These are phyloP conservation scores for Amblyornis subalaris DNA, from an alignment of 2,113 vertebrate genomes.

Conservation along the genomic window DNA sequence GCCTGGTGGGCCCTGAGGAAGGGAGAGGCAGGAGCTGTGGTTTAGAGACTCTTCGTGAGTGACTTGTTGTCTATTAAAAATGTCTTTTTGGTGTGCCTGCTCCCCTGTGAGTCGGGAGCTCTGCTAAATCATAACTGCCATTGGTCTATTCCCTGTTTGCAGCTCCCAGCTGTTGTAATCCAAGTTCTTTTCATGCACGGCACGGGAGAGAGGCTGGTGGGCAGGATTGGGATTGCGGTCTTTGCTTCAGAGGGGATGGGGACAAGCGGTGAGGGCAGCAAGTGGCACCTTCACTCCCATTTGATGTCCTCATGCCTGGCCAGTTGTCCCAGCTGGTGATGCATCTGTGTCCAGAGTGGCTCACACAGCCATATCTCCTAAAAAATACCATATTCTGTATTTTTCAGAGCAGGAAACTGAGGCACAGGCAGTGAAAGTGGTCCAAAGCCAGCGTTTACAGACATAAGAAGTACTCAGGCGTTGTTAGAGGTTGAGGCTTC, in stretches of 20 bases:
- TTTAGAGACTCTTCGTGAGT: not conserved
- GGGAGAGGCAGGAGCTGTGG: not conserved
- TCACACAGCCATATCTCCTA: not conserved
- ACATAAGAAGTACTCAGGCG: not conserved
- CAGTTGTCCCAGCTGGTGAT: not conserved
- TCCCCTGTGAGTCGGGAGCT: not conserved
- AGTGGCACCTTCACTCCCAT: not conserved
- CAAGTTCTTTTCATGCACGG: not conserved
- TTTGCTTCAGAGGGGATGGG: not conserved
- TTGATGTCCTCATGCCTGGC: fast-evolving
- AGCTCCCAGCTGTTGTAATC: not conserved
- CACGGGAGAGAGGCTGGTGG: not conserved
- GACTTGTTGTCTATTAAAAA: not conserved
- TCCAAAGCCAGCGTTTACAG: not conserved
- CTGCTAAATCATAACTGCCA: not conserved
- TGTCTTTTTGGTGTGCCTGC: not conserved
- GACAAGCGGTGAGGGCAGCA: not conserved
- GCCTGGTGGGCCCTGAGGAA: not conserved
- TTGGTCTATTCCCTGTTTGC: not conserved
- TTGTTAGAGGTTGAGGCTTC: not conserved
- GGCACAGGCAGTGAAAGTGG: not conserved
- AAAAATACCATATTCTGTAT: not conserved
- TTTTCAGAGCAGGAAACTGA: not conserved
- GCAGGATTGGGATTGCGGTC: not conserved
- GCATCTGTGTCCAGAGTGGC: not conserved